These are phyloP conservation scores for Strigamia maritima DNA, from an alignment of 2,888 invertebrate species.

Conservation along the genomic window DNA sequence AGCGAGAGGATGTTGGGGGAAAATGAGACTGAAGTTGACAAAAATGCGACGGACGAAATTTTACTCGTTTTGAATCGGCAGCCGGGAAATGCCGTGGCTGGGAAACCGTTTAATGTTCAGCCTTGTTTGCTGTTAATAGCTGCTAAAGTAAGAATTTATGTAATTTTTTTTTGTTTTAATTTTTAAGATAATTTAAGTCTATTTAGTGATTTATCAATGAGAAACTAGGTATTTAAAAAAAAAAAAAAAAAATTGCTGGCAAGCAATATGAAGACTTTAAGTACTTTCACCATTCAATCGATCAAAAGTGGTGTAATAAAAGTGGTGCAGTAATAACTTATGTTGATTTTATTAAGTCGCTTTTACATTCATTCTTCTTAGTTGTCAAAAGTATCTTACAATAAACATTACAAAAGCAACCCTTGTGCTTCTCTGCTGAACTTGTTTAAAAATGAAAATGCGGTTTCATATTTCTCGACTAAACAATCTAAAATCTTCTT, in stretches of 20 bases:
- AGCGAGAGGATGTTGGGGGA: slow-evolving; percentile 50
- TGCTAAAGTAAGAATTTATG: not conserved
- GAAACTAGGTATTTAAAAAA: too few species aligned
- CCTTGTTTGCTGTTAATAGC: not conserved
- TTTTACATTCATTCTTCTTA: too few species aligned
- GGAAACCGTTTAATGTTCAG: not conserved
- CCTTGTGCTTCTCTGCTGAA: not conserved
- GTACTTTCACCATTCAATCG: too few species aligned
- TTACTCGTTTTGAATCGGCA: slow-evolving; percentile 49
- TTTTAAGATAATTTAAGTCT: too few species aligned
- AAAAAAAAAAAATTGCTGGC: too few species aligned
- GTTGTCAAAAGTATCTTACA: too few species aligned
- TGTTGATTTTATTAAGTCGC: too few species aligned
- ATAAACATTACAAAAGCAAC: not conserved
- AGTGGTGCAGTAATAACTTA: too few species aligned
- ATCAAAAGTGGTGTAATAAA: too few species aligned
- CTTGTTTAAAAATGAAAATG: not conserved
- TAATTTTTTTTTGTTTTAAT: too few species aligned
- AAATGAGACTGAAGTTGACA: slow-evolving; percentile 55
- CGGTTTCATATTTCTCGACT: not conserved
- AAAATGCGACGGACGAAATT: slow-evolving; percentile 50
- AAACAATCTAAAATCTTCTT: not conserved
- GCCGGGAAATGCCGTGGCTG: slow-evolving; percentile 49
- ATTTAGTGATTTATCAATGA: too few species aligned
- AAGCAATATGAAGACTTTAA: too few species aligned